Percentiles rank a stretch among this genome's conserved stretches.
These are phyloP conservation scores for Neodiprion pinetum DNA, from an alignment of 1,140 invertebrate species.

Conservation along the genomic window DNA sequence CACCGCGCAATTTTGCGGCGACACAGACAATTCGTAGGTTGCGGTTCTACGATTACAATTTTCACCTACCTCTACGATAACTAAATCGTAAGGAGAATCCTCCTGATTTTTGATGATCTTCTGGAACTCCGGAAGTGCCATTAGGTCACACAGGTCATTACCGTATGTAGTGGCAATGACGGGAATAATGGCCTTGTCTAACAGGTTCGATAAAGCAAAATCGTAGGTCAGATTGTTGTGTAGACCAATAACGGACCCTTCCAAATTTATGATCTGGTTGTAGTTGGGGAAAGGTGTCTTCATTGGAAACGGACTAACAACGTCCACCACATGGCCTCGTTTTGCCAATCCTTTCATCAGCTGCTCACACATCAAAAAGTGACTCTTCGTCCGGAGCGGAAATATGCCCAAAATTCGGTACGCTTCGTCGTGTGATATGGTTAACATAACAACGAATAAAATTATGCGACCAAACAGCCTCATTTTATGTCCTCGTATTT, in stretches of 20 bases:
- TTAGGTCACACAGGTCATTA: slow-evolving; percentile 24
- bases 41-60: too few relatives aligned
- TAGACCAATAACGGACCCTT: not conserved
- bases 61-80: slow-evolving; percentile 40
- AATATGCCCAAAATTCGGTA: slow-evolving; percentile 48
- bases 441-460: too few relatives aligned
- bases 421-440: too few relatives aligned
- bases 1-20: too few relatives aligned
- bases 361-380: slow-evolving; percentile 49
- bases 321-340: slow-evolving; percentile 57
- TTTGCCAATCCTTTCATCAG: slow-evolving; percentile 50
- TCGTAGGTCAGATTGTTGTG: slow-evolving; percentile 24
- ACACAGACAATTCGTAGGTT: too few relatives aligned
- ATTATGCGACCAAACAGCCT: too few relatives aligned
- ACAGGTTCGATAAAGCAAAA: slow-evolving; percentile 18
- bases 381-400: slow-evolving; percentile 51
- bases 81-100: slow-evolving; percentile 42
- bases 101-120: slow-evolving; percentile 39
- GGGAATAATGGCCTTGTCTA: not conserved
- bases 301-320: slow-evolving; percentile 51
- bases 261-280: slow-evolving; percentile 32
- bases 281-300: slow-evolving; percentile 50
- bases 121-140: slow-evolving; percentile 30
- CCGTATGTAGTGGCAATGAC: slow-evolving; percentile 31
- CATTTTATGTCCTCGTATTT: too few relatives aligned